These are phyloP conservation scores for Dromiciops gliroides DNA, from an alignment of 2,113 vertebrate species.

Conservation along the genomic window DNA sequence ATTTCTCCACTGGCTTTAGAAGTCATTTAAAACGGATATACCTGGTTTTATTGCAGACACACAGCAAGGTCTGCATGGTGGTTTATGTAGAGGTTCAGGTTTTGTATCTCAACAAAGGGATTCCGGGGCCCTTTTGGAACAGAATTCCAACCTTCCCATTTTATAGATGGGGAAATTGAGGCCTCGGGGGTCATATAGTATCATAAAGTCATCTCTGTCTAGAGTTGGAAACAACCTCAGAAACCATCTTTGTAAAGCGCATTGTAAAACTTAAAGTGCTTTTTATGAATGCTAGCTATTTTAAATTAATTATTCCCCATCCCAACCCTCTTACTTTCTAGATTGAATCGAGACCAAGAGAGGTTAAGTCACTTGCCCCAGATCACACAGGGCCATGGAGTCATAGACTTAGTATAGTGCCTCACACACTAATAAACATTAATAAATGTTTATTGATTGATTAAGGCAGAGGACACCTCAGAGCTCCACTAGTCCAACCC, in stretches of 20 bases:
- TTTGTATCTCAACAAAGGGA: neutral
- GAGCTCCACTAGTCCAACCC: neutral
- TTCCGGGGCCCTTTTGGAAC: neutral
- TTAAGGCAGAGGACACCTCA: neutral
- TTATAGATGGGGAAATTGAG: neutral
- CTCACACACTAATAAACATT: neutral
- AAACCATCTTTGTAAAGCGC: neutral
- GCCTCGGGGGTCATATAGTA: neutral
- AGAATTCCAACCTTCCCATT: neutral
- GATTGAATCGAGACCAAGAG: neutral
- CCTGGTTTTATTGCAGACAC: neutral
- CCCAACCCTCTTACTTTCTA: neutral
- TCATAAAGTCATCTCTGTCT: neutral
- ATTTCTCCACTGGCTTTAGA: constrained; percentile 52
- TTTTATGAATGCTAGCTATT: neutral
- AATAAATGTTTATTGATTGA: neutral
- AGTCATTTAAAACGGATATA: constrained; percentile 60
- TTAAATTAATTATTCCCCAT: neutral
- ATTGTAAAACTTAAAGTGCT: neutral
- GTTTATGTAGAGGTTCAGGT: constrained; percentile 43
- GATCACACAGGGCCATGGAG: neutral
- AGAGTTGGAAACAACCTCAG: neutral
- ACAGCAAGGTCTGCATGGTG: neutral
- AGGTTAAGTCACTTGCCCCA: neutral
- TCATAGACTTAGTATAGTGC: neutral